A percentile compares a stretch with the other conserved stretches of the same genome.
Evolutionary conservation across 2,797 vertebrate species (phyloP).

Genomic region (Danio tinwini): DNA sequence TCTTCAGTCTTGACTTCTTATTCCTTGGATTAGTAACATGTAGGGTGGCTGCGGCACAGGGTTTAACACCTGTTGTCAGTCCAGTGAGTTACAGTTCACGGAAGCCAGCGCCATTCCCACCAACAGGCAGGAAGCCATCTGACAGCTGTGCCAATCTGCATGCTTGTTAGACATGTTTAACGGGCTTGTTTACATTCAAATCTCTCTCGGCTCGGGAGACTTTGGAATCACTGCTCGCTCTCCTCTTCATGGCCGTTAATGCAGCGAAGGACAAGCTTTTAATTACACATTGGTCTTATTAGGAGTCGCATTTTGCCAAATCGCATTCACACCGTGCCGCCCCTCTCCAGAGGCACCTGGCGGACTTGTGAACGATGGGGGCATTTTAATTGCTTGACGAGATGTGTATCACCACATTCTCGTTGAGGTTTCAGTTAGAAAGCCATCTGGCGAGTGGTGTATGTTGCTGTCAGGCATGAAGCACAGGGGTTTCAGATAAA

Average conservation of each 20-base stretch:
- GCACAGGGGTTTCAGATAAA: slow-evolving; percentile 20
- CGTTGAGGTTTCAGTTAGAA: slow-evolving; percentile 69
- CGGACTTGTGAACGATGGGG: slow-evolving; percentile 48
- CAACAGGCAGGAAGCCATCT: slow-evolving; percentile 34
- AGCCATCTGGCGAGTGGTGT: slow-evolving; percentile 68
- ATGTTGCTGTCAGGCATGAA: slow-evolving; percentile 20
- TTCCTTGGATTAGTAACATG: background rate
- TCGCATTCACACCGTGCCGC: background rate
- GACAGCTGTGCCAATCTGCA: slow-evolving; percentile 51
- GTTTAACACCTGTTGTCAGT: slow-evolving; percentile 47
- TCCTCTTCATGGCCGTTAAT: slow-evolving; percentile 10
- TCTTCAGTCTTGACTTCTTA: background rate
- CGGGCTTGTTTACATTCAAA: slow-evolving; percentile 40
- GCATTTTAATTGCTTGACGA: slow-evolving; percentile 75
- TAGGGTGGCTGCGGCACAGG: background rate
- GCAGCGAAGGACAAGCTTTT: background rate
- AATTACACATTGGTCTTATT: slow-evolving; percentile 17
- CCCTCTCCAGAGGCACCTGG: background rate
- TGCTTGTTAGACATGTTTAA: slow-evolving; percentile 44
- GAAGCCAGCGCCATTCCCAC: slow-evolving; percentile 24
- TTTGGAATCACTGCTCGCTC: background rate
- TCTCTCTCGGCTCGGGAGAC: slow-evolving; percentile 19
- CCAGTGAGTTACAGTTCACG: slow-evolving; percentile 31
- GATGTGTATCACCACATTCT: slow-evolving; percentile 71
- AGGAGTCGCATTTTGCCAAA: slow-evolving; percentile 13